Percentiles rank a stretch among this genome's conserved stretches.
phyloP scores from a whole-genome alignment of 23 tunicate genomes.

The Styela clava region DNA sequence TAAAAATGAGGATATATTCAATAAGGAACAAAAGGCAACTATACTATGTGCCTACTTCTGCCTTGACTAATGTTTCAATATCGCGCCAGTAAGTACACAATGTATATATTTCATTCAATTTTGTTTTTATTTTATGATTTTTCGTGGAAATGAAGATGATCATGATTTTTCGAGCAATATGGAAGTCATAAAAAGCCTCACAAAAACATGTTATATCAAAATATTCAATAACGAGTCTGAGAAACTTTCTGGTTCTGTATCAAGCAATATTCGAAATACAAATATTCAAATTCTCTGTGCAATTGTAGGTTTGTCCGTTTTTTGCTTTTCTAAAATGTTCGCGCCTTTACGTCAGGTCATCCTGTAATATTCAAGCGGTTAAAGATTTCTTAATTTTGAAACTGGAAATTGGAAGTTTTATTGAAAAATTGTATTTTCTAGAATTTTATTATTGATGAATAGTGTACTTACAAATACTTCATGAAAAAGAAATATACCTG shows the following conservation, averaged over 20 bases:
- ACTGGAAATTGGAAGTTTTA: too few species aligned
- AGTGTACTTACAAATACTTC: too few species aligned
- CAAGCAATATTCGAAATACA: neutral
- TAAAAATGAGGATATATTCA: neutral
- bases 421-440: too few species aligned
- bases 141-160: neutral
- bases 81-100: constrained; percentile 15
- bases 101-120: too few species aligned
- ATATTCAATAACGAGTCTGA: too few species aligned
- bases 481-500: too few species aligned
- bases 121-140: too few species aligned
- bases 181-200: neutral
- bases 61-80: neutral
- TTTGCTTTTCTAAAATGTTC: too few species aligned
- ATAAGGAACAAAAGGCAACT: constrained; percentile 8
- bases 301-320: neutral
- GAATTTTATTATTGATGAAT: too few species aligned
- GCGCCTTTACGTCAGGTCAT: too few species aligned
- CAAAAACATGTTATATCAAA: neutral
- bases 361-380: too few species aligned
- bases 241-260: neutral
- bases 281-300: neutral
- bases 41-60: neutral
- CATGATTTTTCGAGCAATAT: neutral
- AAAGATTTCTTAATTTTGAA: too few species aligned